Base-by-base conservation (phyloP, 2,888 invertebrate genomes). In the Seira ritae region DNA sequence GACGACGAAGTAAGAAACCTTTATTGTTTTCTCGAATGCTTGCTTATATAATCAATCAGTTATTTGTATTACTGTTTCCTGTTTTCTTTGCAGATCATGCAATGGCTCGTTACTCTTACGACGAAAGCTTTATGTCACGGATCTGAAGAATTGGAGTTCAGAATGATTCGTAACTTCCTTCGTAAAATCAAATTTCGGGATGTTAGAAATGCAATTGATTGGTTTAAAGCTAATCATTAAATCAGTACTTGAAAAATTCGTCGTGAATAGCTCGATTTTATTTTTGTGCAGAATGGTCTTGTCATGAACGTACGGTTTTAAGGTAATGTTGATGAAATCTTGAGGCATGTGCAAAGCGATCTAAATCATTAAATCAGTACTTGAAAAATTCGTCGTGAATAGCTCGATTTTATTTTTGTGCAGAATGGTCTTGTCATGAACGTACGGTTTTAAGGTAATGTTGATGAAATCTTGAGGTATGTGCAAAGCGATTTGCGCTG, bases 81-180 rank as follows among this genome's bases (percentile, higher is more conserved):
- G 17, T 50, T 50, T 15, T 50, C 12, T 50, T 3, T 89, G 17
- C 87, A 95, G 94, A 93, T 95, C 80, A 92, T 95, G 75, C 94
- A 95, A 89, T 95, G 95, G 95, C 91, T 95, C 42, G 91, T 95
- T 85, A 94, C 94, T 83, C 91, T 95, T 37, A 94, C 95, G 0
- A 94, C 95, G 8, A 95, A 95, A 92, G 93, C 95, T 17, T 92
- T 95, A 83, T 95, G 94, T 89, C 94, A 95, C 62, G 80, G 79
- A 46, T 78, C 84, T 0, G 79, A 86, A 15, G 82, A 86, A 24
- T 50, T 87, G 0, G 95, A 95, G 90, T 95, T 94, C 91, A 92
- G 94, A 89, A 91, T 95, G 50, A 94, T 95, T 85, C 93, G 94
- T 17, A 94, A 94, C 89, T 95, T 95, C 88, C 91, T 95, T 65